phyloP scores from a whole-genome alignment of 2,113 vertebrate species.

The Phalacrocorax pelagicus region DNA sequence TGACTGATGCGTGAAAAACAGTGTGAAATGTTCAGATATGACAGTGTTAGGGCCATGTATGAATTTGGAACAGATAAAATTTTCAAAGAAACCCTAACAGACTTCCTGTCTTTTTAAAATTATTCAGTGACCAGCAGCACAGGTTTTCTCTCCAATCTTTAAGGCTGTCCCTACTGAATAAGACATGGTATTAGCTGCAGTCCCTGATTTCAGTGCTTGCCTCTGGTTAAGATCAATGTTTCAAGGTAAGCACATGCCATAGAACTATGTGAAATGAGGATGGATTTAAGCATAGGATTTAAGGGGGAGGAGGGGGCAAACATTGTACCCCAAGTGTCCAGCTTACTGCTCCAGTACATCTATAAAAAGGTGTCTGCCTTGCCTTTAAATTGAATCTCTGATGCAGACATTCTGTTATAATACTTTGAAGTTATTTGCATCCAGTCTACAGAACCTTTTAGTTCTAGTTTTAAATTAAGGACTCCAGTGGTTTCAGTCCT shows the following conservation, averaged over 20 bases:
- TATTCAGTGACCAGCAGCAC: background rate
- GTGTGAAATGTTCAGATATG: background rate
- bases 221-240: background rate
- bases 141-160: background rate
- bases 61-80: background rate
- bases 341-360: background rate
- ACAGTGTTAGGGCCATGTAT: background rate
- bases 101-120: background rate
- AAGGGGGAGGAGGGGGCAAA: background rate
- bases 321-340: background rate
- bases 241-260: background rate
- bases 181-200: background rate
- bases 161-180: background rate
- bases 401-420: background rate
- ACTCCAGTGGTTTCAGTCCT: constrained; percentile 31
- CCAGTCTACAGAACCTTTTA: constrained; percentile 38
- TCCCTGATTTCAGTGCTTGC: background rate
- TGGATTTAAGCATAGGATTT: background rate
- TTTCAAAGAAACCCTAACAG: background rate
- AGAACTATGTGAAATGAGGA: background rate
- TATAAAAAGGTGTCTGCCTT: background rate
- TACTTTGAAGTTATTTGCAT: constrained; percentile 40
- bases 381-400: constrained; percentile 23
- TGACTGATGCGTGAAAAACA: background rate
- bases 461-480: constrained; percentile 56